These are phyloP conservation scores for Xerus rutilus DNA, from an alignment of 2,797 vertebrate species.

Conservation along the genomic window DNA sequence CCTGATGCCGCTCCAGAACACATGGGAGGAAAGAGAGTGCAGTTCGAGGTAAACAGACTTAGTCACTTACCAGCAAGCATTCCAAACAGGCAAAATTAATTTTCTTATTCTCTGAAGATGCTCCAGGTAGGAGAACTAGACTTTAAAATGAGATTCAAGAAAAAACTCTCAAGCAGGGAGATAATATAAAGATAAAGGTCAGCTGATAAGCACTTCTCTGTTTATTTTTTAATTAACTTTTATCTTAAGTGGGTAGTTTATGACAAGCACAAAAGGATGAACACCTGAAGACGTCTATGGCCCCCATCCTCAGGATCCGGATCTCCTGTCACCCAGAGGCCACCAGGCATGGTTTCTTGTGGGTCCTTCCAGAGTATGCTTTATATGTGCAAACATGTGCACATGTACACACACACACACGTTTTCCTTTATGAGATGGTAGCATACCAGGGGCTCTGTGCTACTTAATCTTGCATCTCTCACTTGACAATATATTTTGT, in stretches of 20 bases:
- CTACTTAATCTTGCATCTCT: neutral
- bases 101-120: conserved; percentile 45
- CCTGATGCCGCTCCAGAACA: neutral
- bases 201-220: neutral
- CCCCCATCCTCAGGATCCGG: neutral
- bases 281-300: neutral
- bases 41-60: neutral
- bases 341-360: neutral
- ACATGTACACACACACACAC: accelerated
- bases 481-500: neutral
- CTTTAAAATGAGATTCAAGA: conserved; percentile 60
- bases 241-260: neutral
- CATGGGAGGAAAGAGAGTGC: neutral
- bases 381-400: neutral
- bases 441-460: neutral
- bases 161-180: neutral
- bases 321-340: neutral
- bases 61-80: conserved; percentile 32
- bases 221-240: conserved; percentile 52
- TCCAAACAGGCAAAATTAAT: conserved; percentile 29
- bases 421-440: neutral
- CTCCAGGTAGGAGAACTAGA: conserved; percentile 31
- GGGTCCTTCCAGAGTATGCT: neutral
- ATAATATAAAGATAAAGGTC: conserved; percentile 13
- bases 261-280: neutral